phyloP scores from a whole-genome alignment of 2,888 invertebrate genomes.

The Agapetus fuscipes region DNA sequence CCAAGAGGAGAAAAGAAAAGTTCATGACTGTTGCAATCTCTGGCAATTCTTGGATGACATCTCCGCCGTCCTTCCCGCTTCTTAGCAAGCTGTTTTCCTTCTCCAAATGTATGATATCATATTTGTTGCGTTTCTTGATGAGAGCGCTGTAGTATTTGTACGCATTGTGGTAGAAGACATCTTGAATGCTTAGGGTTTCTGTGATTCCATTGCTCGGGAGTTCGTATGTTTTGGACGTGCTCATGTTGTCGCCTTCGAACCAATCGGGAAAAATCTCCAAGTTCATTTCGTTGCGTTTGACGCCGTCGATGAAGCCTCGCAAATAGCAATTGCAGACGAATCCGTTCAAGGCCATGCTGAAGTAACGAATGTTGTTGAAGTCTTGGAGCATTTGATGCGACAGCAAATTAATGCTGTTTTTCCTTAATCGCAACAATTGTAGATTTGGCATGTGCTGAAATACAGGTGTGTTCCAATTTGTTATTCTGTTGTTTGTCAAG shows the following conservation, averaged over 20 bases:
- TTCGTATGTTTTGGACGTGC: neutral
- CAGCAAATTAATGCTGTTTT: conserved; percentile 48
- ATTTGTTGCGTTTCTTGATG: conserved; percentile 2
- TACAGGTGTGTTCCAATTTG: conserved; percentile 42
- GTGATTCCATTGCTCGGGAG: neutral
- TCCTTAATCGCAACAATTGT: conserved; percentile 34
- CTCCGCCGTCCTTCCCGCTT: conserved; percentile 9
- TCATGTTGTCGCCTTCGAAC: neutral
- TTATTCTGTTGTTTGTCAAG: conserved; percentile 44
- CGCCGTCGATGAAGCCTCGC: conserved; percentile 40
- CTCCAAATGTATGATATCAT: neutral
- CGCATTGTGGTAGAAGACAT: conserved; percentile 11
- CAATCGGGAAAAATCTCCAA: neutral
- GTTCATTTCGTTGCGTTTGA: conserved; percentile 22
- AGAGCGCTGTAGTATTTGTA: conserved; percentile 11
- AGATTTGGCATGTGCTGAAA: conserved; percentile 35
- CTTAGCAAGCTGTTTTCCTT: neutral
- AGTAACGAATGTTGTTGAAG: conserved; percentile 34
- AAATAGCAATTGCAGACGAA: conserved; percentile 50
- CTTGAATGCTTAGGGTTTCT: neutral
- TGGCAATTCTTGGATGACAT: neutral
- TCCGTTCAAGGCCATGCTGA: conserved; percentile 47
- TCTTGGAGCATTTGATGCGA: conserved; percentile 48
- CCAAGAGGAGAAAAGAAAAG: conserved; percentile 28
- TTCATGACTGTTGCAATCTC: conserved; percentile 7